phyloP scores from a whole-genome alignment of 2,888 invertebrate species.

The Pantelozetes paolii region DNA sequence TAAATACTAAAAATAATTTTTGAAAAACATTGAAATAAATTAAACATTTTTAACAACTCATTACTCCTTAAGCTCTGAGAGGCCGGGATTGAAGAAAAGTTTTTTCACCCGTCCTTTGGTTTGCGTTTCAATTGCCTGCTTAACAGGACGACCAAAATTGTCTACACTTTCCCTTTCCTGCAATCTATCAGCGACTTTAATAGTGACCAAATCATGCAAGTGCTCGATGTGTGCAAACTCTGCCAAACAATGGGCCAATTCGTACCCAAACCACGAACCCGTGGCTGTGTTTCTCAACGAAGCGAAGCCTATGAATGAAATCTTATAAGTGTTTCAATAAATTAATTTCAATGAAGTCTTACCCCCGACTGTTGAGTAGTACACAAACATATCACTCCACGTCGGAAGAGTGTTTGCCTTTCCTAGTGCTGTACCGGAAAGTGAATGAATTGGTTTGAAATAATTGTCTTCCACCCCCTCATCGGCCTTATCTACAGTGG shows the following conservation, averaged over 20 bases:
- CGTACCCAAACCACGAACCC: slow-evolving; percentile 44
- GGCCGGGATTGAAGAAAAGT: slow-evolving; percentile 46
- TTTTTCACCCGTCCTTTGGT: slow-evolving; percentile 43
- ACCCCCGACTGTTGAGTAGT: slow-evolving; percentile 20
- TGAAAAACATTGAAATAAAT: too few species aligned
- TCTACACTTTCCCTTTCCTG: too few species aligned
- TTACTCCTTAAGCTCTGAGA: slow-evolving; percentile 18
- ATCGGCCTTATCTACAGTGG: neutral
- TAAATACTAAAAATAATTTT: too few species aligned
- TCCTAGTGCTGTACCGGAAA: neutral
- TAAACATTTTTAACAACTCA: too few species aligned
- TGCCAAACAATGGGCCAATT: slow-evolving; percentile 34
- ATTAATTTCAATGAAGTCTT: neutral
- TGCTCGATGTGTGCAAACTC: slow-evolving; percentile 38
- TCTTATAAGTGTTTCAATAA: neutral
- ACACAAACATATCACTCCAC: slow-evolving; percentile 28
- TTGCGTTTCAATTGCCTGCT: slow-evolving; percentile 44
- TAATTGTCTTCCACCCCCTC: neutral
- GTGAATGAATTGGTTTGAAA: too few species aligned
- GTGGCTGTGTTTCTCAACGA: slow-evolving; percentile 40
- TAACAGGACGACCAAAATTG: too few species aligned
- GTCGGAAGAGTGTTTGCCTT: neutral
- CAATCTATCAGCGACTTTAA: neutral
- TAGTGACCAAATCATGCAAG: slow-evolving; percentile 26
- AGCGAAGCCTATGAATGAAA: slow-evolving; percentile 38